Evolutionary conservation across 2,113 vertebrate genomes (phyloP).

Genomic region (Orycteropus afer): DNA sequence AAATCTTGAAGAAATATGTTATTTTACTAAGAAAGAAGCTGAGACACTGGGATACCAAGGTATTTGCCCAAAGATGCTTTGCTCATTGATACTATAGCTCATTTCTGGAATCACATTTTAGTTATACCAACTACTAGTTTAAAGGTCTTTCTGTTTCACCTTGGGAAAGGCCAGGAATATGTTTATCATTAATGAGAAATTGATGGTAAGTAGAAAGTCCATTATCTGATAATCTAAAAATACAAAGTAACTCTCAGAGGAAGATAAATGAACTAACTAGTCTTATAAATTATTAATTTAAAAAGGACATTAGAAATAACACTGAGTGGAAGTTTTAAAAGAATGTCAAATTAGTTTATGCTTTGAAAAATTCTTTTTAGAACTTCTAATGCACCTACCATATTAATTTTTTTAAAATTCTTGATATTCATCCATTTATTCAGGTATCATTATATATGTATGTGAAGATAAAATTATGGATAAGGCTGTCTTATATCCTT

Average conservation of each 20-base stretch:
- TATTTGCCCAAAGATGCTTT: too few species aligned
- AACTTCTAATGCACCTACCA: neutral
- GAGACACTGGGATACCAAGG: neutral
- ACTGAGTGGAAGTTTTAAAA: neutral
- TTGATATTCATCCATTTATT: neutral
- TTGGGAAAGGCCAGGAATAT: neutral
- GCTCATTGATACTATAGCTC: neutral
- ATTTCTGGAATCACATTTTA: neutral
- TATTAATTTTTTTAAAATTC: neutral
- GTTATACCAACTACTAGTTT: neutral
- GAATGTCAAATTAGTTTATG: neutral
- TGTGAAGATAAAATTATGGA: neutral
- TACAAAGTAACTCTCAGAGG: constrained; percentile 21
- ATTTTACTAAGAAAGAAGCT: neutral
- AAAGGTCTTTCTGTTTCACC: neutral
- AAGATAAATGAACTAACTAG: neutral
- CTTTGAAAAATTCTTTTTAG: constrained; percentile 8
- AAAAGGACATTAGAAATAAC: neutral
- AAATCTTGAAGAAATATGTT: neutral
- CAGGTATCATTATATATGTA: neutral
- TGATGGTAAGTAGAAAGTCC: neutral
- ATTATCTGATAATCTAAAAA: constrained; percentile 22
- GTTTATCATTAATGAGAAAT: neutral
- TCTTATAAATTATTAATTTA: neutral
- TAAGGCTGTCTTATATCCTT: neutral